These are phyloP conservation scores for Aphelenchoides fujianensis DNA, from an alignment of 1,140 invertebrate species.

Conservation along the genomic window DNA sequence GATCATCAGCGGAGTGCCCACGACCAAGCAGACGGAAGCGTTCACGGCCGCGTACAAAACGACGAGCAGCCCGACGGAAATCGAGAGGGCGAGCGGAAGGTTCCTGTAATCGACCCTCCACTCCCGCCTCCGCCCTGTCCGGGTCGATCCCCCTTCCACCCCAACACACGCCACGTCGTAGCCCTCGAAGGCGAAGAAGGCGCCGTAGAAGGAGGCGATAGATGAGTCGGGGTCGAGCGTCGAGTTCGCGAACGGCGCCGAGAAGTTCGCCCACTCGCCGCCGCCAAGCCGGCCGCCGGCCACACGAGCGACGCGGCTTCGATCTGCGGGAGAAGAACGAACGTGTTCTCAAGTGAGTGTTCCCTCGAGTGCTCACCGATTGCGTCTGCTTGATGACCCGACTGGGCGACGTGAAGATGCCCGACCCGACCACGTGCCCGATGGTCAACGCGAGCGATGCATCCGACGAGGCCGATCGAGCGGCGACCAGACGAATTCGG, in stretches of 20 bases:
- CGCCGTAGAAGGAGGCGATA: background rate
- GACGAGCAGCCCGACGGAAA: background rate
- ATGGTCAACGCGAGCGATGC: slow-evolving; percentile 5
- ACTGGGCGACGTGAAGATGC: background rate
- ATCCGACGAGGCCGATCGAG: background rate
- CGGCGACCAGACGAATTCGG: no score
- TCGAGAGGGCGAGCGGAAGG: background rate
- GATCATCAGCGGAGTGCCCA: background rate
- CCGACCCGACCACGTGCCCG: background rate
- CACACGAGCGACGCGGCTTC: background rate
- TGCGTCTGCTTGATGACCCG: background rate
- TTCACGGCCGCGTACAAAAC: background rate
- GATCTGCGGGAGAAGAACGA: background rate
- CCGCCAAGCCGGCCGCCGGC: background rate
- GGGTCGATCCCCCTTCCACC: slow-evolving; percentile 4
- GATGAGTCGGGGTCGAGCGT: background rate
- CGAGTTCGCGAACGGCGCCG: background rate
- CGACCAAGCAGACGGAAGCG: background rate
- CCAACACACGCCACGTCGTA: background rate
- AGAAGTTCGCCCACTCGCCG: background rate
- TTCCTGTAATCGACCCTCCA: slow-evolving; percentile 3
- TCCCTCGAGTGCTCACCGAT: background rate
- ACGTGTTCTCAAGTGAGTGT: background rate
- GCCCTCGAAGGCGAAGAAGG: slow-evolving; percentile 4
- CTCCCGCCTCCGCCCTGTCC: background rate